Evolutionary conservation across 2,113 vertebrate species (phyloP), one percentile per base, ranked within the genome.

Genomic region (Oryzias woworae): DNA sequence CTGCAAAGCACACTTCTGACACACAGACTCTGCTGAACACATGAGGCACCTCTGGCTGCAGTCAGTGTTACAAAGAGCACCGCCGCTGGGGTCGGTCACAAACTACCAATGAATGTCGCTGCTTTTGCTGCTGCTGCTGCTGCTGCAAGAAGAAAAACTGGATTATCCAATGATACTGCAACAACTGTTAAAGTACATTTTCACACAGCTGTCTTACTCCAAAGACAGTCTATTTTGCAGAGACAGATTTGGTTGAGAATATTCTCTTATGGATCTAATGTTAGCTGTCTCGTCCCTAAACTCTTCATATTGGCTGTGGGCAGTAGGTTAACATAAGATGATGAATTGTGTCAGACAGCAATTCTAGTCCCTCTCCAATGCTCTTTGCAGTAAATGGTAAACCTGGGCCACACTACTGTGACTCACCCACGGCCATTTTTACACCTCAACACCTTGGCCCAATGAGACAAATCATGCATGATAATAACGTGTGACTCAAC

Each of bases 401-500:
- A 75, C 63, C 74, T 85, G 43, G 52, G 51, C 52, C 61, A 69
- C 64, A 54, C 69, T 24, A 57, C 77, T 54, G 73, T 80, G 81
- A 85, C 73, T 87, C 75, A 83, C 80, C 69, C 73, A 68, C 78
- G 81, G 83, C 78, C 83, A 71, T 83, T 89, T 89, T 87, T 81
- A 87, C 81, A 89, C 85, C 77, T 85, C 58, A 26, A 72, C 83
- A 86, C 81, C 81, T 72, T 69, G 81, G 81, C 66, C 70, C 73
- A 76, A 83, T 82, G 84, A 83, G 73, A 84, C 80, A 78, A 87
- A 76, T 74, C 82, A 80, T 79, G 86, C 87, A 84, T 83, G 80
- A 84, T 87, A 86, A 91, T 87, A 78, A 73, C 18, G 71, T 83
- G 82, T 78, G 81, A 81, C 77, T 88, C 82, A 85, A 88, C 82